These are phyloP conservation scores for Boloria euphrosyne DNA, from an alignment of 2,888 invertebrate genomes.

Conservation along the genomic window DNA sequence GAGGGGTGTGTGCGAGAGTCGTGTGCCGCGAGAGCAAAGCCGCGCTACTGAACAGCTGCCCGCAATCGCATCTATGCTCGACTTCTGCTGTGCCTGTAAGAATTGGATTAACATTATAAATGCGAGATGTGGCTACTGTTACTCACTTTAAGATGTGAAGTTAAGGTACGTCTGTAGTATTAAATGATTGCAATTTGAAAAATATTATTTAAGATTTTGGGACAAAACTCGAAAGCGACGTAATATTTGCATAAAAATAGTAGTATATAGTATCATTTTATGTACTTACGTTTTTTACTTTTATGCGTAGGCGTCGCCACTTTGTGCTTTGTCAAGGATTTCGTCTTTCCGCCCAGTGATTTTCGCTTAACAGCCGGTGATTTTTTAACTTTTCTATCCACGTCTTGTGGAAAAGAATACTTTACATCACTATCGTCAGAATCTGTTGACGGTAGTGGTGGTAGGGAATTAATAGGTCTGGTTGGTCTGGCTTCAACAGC, in stretches of 20 bases:
- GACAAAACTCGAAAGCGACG: too few species aligned
- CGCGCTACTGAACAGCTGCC: conserved; percentile 72
- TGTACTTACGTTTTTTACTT: conserved; percentile 69
- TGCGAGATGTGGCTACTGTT: neutral
- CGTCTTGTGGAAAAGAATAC: conserved; percentile 66
- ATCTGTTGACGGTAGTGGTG: conserved; percentile 56
- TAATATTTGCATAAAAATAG: too few species aligned
- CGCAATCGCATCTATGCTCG: conserved; percentile 80
- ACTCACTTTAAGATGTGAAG: too few species aligned
- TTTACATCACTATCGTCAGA: conserved; percentile 75
- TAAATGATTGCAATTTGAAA: too few species aligned
- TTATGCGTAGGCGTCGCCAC: conserved; percentile 52
- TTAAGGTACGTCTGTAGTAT: too few species aligned
- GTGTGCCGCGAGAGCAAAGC: conserved; percentile 71
- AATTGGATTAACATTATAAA: neutral
- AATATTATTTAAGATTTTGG: too few species aligned
- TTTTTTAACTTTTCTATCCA: conserved; percentile 49
- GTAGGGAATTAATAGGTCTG: conserved; percentile 42
- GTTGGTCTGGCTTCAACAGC: conserved; percentile 50
- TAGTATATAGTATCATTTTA: too few species aligned
- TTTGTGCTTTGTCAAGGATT: conserved; percentile 63
- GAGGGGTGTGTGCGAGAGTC: conserved; percentile 76
- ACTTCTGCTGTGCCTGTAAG: conserved; percentile 55
- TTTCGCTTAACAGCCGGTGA: conserved; percentile 61
- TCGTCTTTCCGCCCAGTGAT: conserved; percentile 62